Conservation (phyloP, 2,888 invertebrate species). For the Falcaria lacertinaria region DNA sequence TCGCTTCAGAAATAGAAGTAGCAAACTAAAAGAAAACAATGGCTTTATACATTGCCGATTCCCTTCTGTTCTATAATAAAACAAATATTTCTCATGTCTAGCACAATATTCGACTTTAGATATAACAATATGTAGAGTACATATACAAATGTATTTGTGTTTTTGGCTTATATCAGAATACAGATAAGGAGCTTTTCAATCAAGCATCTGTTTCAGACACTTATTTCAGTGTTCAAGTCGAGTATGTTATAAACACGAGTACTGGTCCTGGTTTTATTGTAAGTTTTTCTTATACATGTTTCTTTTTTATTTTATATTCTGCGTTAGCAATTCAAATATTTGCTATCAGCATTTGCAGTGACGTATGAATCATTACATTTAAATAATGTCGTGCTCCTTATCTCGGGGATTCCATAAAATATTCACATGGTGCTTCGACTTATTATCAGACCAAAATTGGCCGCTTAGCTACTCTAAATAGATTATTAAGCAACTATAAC, state of each 20-base stretch:
- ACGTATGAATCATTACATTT: neutral
- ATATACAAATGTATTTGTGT: too few relatives aligned
- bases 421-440: too few relatives aligned
- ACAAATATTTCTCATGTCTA: neutral
- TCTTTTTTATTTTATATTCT: too few relatives aligned
- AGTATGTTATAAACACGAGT: neutral
- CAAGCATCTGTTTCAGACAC: neutral
- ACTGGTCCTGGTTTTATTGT: neutral
- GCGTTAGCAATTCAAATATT: too few relatives aligned
- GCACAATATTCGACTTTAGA: too few relatives aligned
- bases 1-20: slow-evolving; percentile 10
- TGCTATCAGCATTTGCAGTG: too few relatives aligned
- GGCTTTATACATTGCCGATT: slow-evolving; percentile 9
- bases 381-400: neutral
- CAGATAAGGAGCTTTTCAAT: neutral
- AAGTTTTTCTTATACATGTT: too few relatives aligned
- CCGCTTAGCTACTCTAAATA: too few relatives aligned
- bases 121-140: too few relatives aligned
- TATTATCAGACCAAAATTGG: too few relatives aligned
- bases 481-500: too few relatives aligned
- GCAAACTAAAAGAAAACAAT: slow-evolving; percentile 6
- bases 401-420: neutral
- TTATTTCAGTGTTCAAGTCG: neutral
- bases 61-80: slow-evolving; percentile 4
- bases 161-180: neutral